phyloP scores from a whole-genome alignment of 2,113 vertebrate species.

The Eulemur rufifrons region DNA sequence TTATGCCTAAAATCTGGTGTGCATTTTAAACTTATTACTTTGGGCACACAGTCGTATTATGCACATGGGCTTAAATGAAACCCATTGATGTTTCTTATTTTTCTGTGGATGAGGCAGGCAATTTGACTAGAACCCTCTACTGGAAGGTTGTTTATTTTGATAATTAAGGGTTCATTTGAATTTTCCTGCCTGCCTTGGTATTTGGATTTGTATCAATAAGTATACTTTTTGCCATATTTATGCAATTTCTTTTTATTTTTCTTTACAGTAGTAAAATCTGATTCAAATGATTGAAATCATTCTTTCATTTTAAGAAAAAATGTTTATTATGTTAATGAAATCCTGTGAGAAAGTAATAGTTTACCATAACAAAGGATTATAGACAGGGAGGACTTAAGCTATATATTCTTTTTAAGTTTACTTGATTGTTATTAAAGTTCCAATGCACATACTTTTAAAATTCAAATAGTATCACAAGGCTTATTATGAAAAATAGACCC shows the following conservation, averaged over 20 bases:
- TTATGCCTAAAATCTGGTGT: neutral
- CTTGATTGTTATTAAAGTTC: constrained; percentile 7
- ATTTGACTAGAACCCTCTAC: neutral
- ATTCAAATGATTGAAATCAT: constrained; percentile 3
- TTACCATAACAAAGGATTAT: neutral
- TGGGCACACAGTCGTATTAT: neutral
- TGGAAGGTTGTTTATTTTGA: constrained; percentile 34
- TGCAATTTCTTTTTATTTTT: constrained; percentile 41
- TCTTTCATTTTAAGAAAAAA: neutral
- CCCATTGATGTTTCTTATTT: neutral
- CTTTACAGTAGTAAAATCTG: constrained; percentile 4
- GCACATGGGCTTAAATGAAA: neutral
- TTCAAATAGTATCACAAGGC: neutral
- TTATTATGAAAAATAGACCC: neutral
- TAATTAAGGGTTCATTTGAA: neutral
- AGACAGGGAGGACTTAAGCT: neutral
- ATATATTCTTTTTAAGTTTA: neutral
- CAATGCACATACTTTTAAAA: neutral
- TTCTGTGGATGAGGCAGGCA: neutral
- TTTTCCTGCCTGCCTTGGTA: neutral
- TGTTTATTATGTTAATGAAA: neutral
- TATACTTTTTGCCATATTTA: neutral
- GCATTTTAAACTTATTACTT: neutral
- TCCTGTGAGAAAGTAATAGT: neutral
- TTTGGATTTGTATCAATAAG: neutral